Conservation (phyloP, 2,888 invertebrate species). For the Sarcophaga caerulescens region DNA sequence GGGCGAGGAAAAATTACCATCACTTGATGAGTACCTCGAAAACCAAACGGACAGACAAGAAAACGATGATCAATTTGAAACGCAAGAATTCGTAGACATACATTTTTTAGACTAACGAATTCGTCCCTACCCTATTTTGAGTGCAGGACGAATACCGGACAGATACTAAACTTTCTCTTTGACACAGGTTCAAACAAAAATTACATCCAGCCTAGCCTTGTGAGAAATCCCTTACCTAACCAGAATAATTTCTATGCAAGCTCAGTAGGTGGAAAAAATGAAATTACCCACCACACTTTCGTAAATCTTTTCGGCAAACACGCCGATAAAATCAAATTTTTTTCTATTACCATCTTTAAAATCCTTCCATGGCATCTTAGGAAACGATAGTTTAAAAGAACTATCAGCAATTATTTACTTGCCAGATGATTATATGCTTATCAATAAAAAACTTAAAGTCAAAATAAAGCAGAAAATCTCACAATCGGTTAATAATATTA, state of each 20-base stretch:
- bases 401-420: slow-evolving; percentile 7
- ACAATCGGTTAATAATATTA: slow-evolving; percentile 8
- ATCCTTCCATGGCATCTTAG: slow-evolving; percentile 24
- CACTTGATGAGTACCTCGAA: neutral
- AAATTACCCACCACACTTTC: slow-evolving; percentile 30
- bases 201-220: slow-evolving; percentile 22
- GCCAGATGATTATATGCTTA: neutral
- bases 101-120: slow-evolving; percentile 45
- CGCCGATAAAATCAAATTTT: slow-evolving; percentile 2
- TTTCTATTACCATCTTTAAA: slow-evolving; percentile 11
- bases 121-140: slow-evolving; percentile 40
- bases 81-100: slow-evolving; percentile 4
- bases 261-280: slow-evolving; percentile 12
- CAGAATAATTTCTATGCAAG: slow-evolving; percentile 2
- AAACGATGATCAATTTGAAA: neutral
- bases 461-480: neutral
- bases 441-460: neutral
- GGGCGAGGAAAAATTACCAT: neutral
- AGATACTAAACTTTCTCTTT: slow-evolving; percentile 19
- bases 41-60: neutral
- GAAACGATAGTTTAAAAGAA: slow-evolving; percentile 17
- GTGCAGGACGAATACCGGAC: slow-evolving; percentile 22
- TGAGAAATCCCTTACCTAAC: slow-evolving; percentile 26
- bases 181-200: slow-evolving; percentile 39
- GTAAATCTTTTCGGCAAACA: slow-evolving; percentile 5